These are phyloP conservation scores for Babyrousa celebensis DNA, from an alignment of 2,797 vertebrate species.

Conservation along the genomic window DNA sequence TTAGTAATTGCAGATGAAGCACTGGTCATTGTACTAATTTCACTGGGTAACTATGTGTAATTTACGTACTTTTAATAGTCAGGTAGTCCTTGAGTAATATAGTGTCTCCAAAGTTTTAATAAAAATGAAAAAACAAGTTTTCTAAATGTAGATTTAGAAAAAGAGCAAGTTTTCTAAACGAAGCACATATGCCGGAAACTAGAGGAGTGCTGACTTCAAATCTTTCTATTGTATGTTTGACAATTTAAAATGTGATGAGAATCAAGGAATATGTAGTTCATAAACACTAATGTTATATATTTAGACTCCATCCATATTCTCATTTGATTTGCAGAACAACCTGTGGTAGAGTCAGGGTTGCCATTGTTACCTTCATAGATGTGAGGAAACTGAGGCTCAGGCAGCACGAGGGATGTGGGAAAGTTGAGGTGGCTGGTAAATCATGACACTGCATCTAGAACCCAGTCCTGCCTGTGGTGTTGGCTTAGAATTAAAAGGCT, in stretches of 20 bases:
- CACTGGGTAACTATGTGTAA: background rate
- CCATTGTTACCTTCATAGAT: background rate
- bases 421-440: background rate
- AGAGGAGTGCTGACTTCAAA: background rate
- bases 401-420: background rate
- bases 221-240: slow-evolving; percentile 17
- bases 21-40: slow-evolving; percentile 48
- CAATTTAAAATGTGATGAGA: slow-evolving; percentile 46
- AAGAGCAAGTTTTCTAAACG: slow-evolving; percentile 39
- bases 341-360: background rate
- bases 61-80: slow-evolving; percentile 63
- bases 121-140: slow-evolving; percentile 32
- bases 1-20: background rate
- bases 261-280: slow-evolving; percentile 17
- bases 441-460: background rate
- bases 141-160: slow-evolving; percentile 38
- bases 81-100: background rate
- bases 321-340: slow-evolving; percentile 16
- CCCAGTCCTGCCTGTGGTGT: background rate
- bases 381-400: background rate
- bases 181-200: slow-evolving; percentile 41
- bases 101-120: slow-evolving; percentile 63
- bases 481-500: background rate
- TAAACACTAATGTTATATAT: slow-evolving; percentile 46
- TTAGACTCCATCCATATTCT: slow-evolving; percentile 9